phyloP scores from a whole-genome alignment of 2,113 vertebrate species.

The Gorilla gorilla region DNA sequence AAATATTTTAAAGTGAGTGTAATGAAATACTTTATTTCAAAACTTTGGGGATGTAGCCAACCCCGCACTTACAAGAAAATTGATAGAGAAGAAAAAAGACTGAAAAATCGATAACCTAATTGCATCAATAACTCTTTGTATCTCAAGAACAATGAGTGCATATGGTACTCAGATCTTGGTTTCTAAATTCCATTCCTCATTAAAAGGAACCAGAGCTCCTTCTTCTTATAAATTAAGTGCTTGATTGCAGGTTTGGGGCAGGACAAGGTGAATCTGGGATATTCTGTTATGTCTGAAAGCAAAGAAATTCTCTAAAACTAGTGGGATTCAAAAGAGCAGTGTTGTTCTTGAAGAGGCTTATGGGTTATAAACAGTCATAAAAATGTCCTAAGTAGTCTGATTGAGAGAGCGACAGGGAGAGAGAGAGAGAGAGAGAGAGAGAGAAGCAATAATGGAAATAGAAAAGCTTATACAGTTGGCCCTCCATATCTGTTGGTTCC shows the following conservation, averaged over 20 bases:
- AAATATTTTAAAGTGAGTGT: background rate
- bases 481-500: background rate
- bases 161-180: background rate
- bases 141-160: background rate
- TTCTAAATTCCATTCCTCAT: background rate
- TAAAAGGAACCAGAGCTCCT: background rate
- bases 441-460: too few relatives aligned
- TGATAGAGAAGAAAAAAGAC: background rate
- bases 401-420: background rate
- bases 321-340: background rate
- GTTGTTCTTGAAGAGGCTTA: background rate
- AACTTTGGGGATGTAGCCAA: background rate
- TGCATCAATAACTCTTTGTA: background rate
- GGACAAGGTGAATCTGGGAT: background rate
- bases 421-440: background rate
- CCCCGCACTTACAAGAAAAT: background rate
- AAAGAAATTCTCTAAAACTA: background rate
- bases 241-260: background rate
- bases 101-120: background rate
- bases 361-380: background rate
- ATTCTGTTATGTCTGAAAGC: background rate
- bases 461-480: background rate
- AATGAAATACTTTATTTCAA: background rate
- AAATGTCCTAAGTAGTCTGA: background rate
- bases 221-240: background rate